Percentiles rank a stretch among this genome's conserved stretches.
phyloP scores from a whole-genome alignment of 2,888 invertebrate species.

The Cartodere bifasciata region DNA sequence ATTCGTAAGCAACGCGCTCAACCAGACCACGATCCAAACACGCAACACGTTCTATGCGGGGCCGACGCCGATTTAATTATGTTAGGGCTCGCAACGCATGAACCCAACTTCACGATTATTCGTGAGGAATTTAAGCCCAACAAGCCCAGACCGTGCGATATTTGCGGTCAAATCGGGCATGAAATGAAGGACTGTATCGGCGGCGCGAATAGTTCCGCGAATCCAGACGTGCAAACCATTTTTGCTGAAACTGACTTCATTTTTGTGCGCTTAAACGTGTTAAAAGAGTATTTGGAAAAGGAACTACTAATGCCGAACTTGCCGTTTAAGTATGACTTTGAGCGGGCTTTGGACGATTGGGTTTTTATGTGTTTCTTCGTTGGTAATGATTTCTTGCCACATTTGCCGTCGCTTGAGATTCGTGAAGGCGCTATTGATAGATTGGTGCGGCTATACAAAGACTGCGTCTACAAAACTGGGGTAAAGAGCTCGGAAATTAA shows the following conservation, averaged over 20 bases:
- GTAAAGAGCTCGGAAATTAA: slow-evolving; percentile 37
- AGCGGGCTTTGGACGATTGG: slow-evolving; percentile 95
- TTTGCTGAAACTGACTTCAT: slow-evolving; percentile 77
- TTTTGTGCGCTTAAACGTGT: slow-evolving; percentile 82
- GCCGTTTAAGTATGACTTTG: slow-evolving; percentile 90
- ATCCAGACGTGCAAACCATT: slow-evolving; percentile 46
- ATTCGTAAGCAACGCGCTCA: slow-evolving; percentile 91
- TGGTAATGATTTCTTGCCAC: slow-evolving; percentile 97
- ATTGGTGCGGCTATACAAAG: slow-evolving; percentile 85
- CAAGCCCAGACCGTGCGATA: slow-evolving; percentile 87
- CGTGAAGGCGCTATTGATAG: slow-evolving; percentile 94
- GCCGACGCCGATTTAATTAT: slow-evolving; percentile 98
- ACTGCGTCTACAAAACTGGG: slow-evolving; percentile 84
- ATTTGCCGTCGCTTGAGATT: slow-evolving; percentile 95
- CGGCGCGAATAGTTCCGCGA: slow-evolving; percentile 37
- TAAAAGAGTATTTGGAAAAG: slow-evolving; percentile 84
- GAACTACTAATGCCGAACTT: slow-evolving; percentile 85
- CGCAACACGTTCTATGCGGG: slow-evolving; percentile 93
- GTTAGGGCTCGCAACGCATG: slow-evolving; percentile 96
- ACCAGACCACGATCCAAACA: slow-evolving; percentile 95
- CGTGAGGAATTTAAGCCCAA: slow-evolving; percentile 98
- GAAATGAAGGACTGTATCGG: slow-evolving; percentile 91
- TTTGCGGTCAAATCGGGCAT: slow-evolving; percentile 85
- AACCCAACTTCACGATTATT: slow-evolving; percentile 97
- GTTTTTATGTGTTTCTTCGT: slow-evolving; percentile 99